phyloP scores from a whole-genome alignment of 2,113 vertebrate species.

The Uropsilus gracilis region DNA sequence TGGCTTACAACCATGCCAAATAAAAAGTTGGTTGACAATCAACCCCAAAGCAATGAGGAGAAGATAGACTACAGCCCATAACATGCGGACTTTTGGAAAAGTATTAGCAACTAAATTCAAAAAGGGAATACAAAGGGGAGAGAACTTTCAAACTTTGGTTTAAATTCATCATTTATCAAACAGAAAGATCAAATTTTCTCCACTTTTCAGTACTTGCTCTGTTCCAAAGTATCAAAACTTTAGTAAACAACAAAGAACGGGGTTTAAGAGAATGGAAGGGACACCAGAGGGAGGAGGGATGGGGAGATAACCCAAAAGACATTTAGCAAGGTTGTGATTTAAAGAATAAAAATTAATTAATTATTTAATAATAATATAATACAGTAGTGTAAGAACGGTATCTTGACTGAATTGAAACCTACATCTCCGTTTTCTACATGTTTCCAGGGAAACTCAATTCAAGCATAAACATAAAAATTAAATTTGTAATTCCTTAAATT shows the following conservation, averaged over 20 bases:
- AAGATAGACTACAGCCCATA: rapidly evolving
- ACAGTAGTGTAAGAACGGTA: background rate
- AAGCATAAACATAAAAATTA: background rate
- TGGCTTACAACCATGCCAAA: background rate
- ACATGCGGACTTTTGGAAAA: background rate
- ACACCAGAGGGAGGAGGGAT: too few relatives aligned
- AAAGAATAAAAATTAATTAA: too few relatives aligned
- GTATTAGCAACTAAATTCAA: too few relatives aligned
- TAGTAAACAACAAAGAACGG: too few relatives aligned
- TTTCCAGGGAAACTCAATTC: background rate
- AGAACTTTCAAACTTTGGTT: background rate
- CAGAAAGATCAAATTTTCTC: background rate
- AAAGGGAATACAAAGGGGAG: background rate
- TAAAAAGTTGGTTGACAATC: background rate
- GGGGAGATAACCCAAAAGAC: too few relatives aligned
- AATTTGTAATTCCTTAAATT: background rate
- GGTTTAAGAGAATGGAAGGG: too few relatives aligned
- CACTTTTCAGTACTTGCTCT: background rate
- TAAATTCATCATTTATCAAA: background rate
- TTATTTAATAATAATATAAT: background rate
- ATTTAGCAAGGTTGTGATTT: too few relatives aligned
- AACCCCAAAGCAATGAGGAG: background rate
- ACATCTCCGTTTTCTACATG: background rate
- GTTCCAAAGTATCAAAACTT: background rate
- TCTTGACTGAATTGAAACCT: background rate